A percentile compares a stretch with the other conserved stretches of the same genome.
phyloP scores from a whole-genome alignment of 2,797 vertebrate species.

The Eurystomus glaucurus region DNA sequence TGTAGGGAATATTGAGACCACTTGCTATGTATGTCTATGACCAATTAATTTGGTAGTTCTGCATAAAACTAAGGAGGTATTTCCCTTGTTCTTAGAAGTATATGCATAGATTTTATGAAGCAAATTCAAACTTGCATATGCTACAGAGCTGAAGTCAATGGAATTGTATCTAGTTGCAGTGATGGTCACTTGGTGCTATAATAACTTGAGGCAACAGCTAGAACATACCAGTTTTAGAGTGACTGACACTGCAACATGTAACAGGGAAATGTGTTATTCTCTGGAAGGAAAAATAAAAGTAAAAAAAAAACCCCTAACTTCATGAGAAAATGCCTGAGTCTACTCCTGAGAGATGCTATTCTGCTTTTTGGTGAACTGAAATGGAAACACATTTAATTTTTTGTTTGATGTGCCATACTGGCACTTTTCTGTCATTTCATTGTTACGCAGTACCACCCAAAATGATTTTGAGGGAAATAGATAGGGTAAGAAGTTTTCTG shows the following conservation, averaged over 20 bases:
- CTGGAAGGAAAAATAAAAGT: neutral
- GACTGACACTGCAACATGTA: neutral
- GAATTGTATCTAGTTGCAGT: neutral
- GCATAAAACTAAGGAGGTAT: neutral
- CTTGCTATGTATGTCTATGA: neutral
- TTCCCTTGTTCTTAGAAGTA: neutral
- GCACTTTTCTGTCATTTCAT: neutral
- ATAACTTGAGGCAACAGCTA: neutral
- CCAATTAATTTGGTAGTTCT: neutral
- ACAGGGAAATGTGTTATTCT: neutral
- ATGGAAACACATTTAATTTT: neutral
- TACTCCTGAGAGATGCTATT: neutral
- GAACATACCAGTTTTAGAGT: neutral
- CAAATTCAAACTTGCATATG: neutral
- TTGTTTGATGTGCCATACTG: neutral
- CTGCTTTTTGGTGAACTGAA: neutral
- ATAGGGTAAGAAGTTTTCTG: neutral
- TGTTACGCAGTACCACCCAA: neutral
- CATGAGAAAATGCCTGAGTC: neutral
- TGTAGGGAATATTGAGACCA: neutral
- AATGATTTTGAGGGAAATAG: neutral
- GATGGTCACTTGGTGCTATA: neutral
- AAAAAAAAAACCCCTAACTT: neutral
- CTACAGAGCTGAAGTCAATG: neutral
- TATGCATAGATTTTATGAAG: neutral